phyloP scores from a whole-genome alignment of 2,888 invertebrate species.

The Limnephilus auricula region DNA sequence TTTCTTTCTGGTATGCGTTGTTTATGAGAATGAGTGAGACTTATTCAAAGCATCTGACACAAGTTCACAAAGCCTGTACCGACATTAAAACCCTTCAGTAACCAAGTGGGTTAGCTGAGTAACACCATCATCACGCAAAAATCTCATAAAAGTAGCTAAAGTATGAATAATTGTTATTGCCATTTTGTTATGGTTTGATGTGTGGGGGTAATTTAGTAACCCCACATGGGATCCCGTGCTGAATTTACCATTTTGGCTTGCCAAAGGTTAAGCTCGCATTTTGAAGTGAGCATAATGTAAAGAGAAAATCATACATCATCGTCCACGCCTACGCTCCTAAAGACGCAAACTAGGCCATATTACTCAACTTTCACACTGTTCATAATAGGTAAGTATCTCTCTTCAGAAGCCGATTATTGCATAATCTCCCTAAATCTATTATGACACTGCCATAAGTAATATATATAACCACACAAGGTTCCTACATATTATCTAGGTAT shows the following conservation, averaged over 20 bases:
- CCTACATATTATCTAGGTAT: too few relatives aligned
- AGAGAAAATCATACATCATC: slow-evolving; percentile 46
- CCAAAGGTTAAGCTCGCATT: neutral
- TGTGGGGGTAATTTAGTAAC: too few relatives aligned
- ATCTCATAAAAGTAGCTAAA: too few relatives aligned
- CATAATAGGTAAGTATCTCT: neutral
- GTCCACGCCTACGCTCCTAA: slow-evolving; percentile 47
- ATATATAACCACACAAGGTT: neutral
- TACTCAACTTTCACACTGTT: neutral
- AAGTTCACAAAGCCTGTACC: neutral
- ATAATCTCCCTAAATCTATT: neutral
- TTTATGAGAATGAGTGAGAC: neutral
- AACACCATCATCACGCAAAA: too few relatives aligned
- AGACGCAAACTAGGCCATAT: neutral
- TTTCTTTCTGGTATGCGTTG: neutral
- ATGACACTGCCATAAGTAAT: neutral
- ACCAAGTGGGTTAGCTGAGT: too few relatives aligned
- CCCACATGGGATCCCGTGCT: too few relatives aligned
- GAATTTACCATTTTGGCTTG: too few relatives aligned
- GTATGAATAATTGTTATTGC: too few relatives aligned
- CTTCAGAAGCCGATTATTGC: neutral
- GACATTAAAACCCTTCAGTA: neutral
- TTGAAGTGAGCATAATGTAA: neutral
- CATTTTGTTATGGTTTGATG: too few relatives aligned
- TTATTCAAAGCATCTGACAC: too few relatives aligned